Evolutionary conservation across 37 sponge, comb jelly and placozoan species (phyloP), one percentile per base, ranked within the genome.

Genomic region (Cliona cf. orientalis): DNA sequence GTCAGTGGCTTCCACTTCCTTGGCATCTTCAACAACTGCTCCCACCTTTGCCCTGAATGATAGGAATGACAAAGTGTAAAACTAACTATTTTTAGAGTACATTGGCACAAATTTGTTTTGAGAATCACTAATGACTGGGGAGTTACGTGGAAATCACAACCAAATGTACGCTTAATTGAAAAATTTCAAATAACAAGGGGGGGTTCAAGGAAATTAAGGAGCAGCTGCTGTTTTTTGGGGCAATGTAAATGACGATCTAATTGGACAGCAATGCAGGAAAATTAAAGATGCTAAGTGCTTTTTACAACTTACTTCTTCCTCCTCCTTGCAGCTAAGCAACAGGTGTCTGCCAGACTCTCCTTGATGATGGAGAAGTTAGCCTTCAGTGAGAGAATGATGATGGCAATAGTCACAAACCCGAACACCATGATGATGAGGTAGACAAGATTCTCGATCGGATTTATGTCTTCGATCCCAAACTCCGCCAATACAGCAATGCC

Each of bases 381-480:
- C 61, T 59, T 76, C 46, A 76, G 35, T 61, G 69, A 46, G 36
- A 85, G 78, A 2, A 85, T 29, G 21, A 70, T 12, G 25, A 85
- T 45, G 6, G 44, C 85, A 26, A 85, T 25, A 3, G 77, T 4
- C 63, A 85, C 46, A 14, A 85, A 42, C 36, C 75, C 9, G 22
- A 85, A 9, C 21, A 73, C 59, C 80, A 86, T 85, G 34, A 36
- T 62, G 55, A 82, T 77, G 58, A 91, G 55, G 14, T 82, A 17
- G 5, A 86, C 66, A 40, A 91, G 34, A 36, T 81, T 61, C 40
- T 40, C 11, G 21, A 81, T 72, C 12, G 91, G 91, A n/a, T 77
- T 77, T 6, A 86, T 59, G 46, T 76, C 59, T 7, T 69, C 71
- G 1, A 91, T 56, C 5, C 87, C 91, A 75, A 91, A 91, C 28